Conservation (phyloP, 2,797 vertebrate species). For the Tangara arthus region DNA sequence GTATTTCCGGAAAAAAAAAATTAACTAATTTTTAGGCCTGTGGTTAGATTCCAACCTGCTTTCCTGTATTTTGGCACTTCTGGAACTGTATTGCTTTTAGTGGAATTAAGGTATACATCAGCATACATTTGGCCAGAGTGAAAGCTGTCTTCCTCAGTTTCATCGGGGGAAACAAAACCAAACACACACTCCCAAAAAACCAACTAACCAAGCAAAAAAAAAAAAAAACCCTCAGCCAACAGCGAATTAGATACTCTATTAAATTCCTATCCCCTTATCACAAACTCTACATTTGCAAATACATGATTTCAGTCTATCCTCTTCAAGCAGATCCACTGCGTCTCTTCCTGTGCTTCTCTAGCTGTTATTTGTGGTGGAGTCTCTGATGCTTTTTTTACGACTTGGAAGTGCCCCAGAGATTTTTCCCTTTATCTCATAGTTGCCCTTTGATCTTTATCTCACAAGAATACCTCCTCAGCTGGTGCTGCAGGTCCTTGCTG, state of each 20-base stretch:
- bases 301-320: not conserved
- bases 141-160: not conserved
- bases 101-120: not conserved
- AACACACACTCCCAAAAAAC: fast-evolving
- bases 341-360: not conserved
- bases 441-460: not conserved
- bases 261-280: not conserved
- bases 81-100: not conserved
- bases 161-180: not conserved
- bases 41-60: not conserved
- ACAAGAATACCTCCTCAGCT: not conserved
- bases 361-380: not conserved
- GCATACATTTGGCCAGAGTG: not conserved
- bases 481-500: not conserved
- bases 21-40: not conserved
- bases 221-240: not conserved
- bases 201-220: not conserved
- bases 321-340: not conserved
- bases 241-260: not conserved
- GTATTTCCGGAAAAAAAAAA: not conserved
- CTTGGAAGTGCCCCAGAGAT: not conserved
- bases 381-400: not conserved
- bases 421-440: not conserved
- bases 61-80: not conserved
- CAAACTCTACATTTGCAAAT: not conserved